A percentile compares a stretch with the other conserved stretches of the same genome.
Conservation (phyloP, 1,140 invertebrate genomes). For the Leptinotarsa lineolata region DNA sequence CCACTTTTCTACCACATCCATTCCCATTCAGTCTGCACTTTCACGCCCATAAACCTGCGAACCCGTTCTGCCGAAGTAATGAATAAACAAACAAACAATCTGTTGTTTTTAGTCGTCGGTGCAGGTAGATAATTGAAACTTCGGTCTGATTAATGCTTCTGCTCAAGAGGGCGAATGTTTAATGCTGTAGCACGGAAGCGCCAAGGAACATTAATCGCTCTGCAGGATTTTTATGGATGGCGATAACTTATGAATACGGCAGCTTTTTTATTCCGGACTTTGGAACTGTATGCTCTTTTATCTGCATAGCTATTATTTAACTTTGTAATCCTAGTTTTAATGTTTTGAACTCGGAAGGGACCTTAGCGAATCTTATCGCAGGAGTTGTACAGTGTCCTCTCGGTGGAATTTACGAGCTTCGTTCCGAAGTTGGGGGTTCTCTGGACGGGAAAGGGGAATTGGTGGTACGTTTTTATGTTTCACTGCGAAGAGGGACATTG, state of each 20-base stretch:
- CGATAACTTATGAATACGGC: slow-evolving; percentile 43
- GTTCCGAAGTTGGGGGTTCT: neutral
- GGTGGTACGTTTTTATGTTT: too few relatives aligned
- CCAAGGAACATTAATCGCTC: slow-evolving; percentile 49
- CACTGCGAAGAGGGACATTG: too few relatives aligned
- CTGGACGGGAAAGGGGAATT: neutral
- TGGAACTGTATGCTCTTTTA: slow-evolving; percentile 32
- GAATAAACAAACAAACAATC: slow-evolving; percentile 16
- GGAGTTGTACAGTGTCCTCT: slow-evolving; percentile 4
- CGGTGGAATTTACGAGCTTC: neutral
- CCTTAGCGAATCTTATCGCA: slow-evolving; percentile 13
- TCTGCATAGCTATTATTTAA: slow-evolving; percentile 31
- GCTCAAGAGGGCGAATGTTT: slow-evolving; percentile 37
- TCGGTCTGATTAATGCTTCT: slow-evolving; percentile 40
- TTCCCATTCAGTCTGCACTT: too few relatives aligned
- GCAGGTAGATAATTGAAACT: slow-evolving; percentile 40
- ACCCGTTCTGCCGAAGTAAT: neutral
- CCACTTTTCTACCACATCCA: too few relatives aligned
- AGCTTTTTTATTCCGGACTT: slow-evolving; percentile 26
- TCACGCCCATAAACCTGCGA: too few relatives aligned
- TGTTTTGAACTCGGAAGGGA: slow-evolving; percentile 18
- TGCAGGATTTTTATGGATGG: slow-evolving; percentile 42
- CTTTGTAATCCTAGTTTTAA: slow-evolving; percentile 27
- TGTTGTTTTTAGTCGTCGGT: slow-evolving; percentile 4
- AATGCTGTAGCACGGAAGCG: slow-evolving; percentile 48